These are phyloP conservation scores for Capricornis sumatraensis DNA, from an alignment of 2,113 vertebrate genomes.

Conservation along the genomic window DNA sequence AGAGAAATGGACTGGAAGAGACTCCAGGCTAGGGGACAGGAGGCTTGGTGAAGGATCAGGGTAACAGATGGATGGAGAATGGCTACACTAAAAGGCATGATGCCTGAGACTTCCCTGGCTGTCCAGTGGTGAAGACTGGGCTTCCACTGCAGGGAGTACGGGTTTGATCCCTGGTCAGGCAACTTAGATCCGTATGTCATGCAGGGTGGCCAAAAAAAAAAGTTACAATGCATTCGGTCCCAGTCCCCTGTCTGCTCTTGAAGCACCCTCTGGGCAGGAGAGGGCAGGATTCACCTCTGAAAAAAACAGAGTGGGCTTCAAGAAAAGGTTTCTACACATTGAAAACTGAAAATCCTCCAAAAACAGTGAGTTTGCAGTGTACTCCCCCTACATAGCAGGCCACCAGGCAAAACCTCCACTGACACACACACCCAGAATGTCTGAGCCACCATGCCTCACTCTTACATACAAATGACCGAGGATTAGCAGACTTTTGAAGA, in stretches of 20 bases:
- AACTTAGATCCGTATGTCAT: not conserved
- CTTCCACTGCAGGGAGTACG: not conserved
- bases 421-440: not conserved
- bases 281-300: not conserved
- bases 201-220: not conserved
- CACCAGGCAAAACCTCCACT: not conserved
- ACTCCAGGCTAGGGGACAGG: not conserved
- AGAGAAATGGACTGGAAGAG: not conserved
- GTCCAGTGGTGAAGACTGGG: not conserved
- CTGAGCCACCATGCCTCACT: not conserved
- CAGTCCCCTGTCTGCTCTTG: not conserved
- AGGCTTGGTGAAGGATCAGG: not conserved
- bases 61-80: not conserved
- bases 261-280: not conserved
- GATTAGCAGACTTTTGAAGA: not conserved
- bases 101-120: not conserved
- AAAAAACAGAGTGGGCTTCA: not conserved
- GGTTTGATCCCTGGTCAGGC: not conserved
- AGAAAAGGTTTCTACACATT: not conserved
- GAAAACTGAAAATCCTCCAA: not conserved
- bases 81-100: not conserved
- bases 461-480: not conserved
- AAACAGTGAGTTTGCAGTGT: not conserved
- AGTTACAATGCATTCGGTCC: accelerated
- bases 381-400: not conserved